These are phyloP conservation scores for Thecocarcelia acutangulata DNA, from an alignment of 2,888 invertebrate genomes.

Conservation along the genomic window DNA sequence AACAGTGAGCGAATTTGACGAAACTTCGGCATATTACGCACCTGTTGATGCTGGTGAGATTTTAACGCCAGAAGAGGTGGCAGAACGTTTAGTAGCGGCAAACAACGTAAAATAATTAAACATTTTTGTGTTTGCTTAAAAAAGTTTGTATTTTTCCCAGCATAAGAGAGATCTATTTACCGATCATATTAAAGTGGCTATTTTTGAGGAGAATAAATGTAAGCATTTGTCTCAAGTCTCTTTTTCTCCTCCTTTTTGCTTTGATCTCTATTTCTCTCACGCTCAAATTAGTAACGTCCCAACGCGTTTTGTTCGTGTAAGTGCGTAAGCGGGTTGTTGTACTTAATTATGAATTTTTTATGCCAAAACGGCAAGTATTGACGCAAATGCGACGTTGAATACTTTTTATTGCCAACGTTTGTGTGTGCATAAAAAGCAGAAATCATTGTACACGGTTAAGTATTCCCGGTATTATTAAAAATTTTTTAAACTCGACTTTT, in stretches of 20 bases:
- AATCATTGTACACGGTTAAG: conserved; percentile 7
- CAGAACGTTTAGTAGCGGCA: conserved; percentile 77
- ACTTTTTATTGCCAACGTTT: not conserved
- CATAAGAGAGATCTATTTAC: conserved; percentile 7
- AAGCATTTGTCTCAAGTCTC: not conserved
- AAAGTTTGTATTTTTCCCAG: conserved; percentile 8
- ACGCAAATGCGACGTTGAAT: conserved; percentile 1
- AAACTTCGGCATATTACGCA: conserved; percentile 92
- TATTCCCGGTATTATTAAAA: not conserved
- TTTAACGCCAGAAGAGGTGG: conserved; percentile 82
- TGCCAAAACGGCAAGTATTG: not conserved
- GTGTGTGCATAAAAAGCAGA: not conserved
- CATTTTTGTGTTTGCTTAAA: not conserved
- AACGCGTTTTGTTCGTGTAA: not conserved
- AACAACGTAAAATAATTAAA: conserved; percentile 73
- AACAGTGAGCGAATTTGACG: conserved; percentile 93
- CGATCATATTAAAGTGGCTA: not conserved
- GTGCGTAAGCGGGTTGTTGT: not conserved
- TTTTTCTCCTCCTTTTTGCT: not conserved
- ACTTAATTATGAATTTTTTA: not conserved
- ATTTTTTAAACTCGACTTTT: not conserved
- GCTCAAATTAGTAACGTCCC: not conserved
- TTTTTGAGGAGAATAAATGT: not conserved
- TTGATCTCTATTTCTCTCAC: not conserved
- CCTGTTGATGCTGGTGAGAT: conserved; percentile 90